Conservation (phyloP, 2,888 invertebrate species). For the Cryptus armator region DNA sequence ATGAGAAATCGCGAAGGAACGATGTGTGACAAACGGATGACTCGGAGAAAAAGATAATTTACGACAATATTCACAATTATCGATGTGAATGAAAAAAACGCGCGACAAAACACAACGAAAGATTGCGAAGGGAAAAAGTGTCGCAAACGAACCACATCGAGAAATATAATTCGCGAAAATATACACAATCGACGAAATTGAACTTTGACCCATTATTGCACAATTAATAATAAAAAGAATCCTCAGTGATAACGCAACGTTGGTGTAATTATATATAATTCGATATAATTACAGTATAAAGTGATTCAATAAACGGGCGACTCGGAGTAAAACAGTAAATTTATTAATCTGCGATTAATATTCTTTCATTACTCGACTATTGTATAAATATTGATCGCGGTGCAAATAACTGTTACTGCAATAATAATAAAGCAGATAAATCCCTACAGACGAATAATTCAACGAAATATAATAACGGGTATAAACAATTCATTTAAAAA, state of each 20-base stretch:
- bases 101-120: not conserved
- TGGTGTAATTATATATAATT: not conserved
- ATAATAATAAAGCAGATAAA: not conserved
- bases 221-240: not conserved
- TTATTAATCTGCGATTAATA: too few species aligned
- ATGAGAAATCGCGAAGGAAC: too few species aligned
- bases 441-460: not conserved
- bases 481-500: not conserved
- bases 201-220: not conserved
- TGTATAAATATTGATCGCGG: not conserved
- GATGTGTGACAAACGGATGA: too few species aligned
- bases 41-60: too few species aligned
- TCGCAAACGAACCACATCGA: constrained; percentile 32
- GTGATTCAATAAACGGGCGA: not conserved
- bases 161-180: not conserved
- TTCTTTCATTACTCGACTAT: too few species aligned
- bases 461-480: not conserved
- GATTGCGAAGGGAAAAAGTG: constrained; percentile 9
- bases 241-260: not conserved
- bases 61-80: too few species aligned
- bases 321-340: not conserved
- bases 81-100: too few species aligned
- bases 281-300: not conserved
- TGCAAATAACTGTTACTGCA: not conserved
- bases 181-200: not conserved